Evolutionary conservation across 2,888 invertebrate species (phyloP).

Genomic region (Colletes collaris): DNA sequence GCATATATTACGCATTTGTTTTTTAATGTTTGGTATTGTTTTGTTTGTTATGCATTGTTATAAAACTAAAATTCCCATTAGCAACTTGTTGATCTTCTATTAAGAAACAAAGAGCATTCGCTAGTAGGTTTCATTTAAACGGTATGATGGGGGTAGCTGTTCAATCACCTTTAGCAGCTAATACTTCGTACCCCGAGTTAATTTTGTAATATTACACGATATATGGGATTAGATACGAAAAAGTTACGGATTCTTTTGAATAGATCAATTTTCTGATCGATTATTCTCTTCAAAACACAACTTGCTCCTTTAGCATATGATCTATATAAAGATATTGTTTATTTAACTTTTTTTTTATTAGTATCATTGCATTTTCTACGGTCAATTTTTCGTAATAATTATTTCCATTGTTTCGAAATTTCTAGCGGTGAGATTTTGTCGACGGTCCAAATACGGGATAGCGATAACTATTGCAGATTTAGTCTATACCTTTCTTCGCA

Average conservation of each 20-base stretch:
- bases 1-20: not conserved
- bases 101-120: too few relatives aligned
- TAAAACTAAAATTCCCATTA: too few relatives aligned
- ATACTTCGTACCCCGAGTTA: not conserved
- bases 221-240: too few relatives aligned
- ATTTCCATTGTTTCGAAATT: conserved; percentile 7
- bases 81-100: too few relatives aligned
- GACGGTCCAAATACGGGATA: not conserved
- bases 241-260: too few relatives aligned
- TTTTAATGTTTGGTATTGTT: not conserved
- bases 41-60: not conserved
- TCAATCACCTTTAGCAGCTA: not conserved
- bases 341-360: too few relatives aligned
- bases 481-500: conserved; percentile 63
- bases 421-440: conserved; percentile 44
- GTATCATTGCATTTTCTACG: not conserved
- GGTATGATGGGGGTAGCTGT: not conserved
- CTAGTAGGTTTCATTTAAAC: too few relatives aligned
- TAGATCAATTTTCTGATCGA: too few relatives aligned
- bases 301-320: too few relatives aligned
- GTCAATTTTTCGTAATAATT: not conserved
- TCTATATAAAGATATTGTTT: too few relatives aligned
- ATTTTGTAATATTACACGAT: too few relatives aligned
- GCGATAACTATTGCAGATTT: conserved; percentile 12
- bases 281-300: not conserved